These are phyloP conservation scores for Cylas formicarius DNA, from an alignment of 1,140 invertebrate genomes.

Conservation along the genomic window DNA sequence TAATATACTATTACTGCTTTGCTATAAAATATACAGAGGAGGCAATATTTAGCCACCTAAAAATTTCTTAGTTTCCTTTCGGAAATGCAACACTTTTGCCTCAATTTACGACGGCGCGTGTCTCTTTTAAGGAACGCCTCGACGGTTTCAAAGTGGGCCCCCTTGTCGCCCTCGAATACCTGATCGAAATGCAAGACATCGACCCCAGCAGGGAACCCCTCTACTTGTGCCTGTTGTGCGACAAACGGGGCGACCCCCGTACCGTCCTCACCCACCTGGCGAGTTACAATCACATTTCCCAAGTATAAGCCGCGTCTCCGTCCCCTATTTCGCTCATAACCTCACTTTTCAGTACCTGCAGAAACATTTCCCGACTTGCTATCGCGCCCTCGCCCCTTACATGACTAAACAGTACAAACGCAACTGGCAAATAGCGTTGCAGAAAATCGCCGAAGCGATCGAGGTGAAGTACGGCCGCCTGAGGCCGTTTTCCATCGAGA, in stretches of 20 bases:
- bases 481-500: slow-evolving; percentile 49
- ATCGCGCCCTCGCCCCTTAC: slow-evolving; percentile 35
- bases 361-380: slow-evolving; percentile 48
- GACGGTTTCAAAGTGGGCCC: slow-evolving; percentile 39
- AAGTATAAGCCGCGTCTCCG: slow-evolving; percentile 14
- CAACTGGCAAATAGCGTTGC: slow-evolving; percentile 47
- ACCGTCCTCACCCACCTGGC: slow-evolving; percentile 68
- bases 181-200: slow-evolving; percentile 59
- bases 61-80: no score
- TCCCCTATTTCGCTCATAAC: neutral
- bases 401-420: slow-evolving; percentile 45
- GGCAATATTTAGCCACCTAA: no score
- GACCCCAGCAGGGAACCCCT: slow-evolving; percentile 54
- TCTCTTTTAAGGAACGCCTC: slow-evolving; percentile 31
- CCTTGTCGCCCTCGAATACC: slow-evolving; percentile 57
- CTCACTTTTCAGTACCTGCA: slow-evolving; percentile 46
- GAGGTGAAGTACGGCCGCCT: slow-evolving; percentile 55
- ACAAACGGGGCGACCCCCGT: slow-evolving; percentile 65
- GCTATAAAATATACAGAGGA: no score
- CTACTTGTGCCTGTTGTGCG: slow-evolving; percentile 68
- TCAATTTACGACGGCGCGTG: no score
- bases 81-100: no score
- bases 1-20: no score
- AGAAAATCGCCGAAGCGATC: slow-evolving; percentile 52
- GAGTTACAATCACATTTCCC: slow-evolving; percentile 56